These are phyloP conservation scores for Drosophila murphyi DNA, from an alignment of 1,140 invertebrate species.

Conservation along the genomic window DNA sequence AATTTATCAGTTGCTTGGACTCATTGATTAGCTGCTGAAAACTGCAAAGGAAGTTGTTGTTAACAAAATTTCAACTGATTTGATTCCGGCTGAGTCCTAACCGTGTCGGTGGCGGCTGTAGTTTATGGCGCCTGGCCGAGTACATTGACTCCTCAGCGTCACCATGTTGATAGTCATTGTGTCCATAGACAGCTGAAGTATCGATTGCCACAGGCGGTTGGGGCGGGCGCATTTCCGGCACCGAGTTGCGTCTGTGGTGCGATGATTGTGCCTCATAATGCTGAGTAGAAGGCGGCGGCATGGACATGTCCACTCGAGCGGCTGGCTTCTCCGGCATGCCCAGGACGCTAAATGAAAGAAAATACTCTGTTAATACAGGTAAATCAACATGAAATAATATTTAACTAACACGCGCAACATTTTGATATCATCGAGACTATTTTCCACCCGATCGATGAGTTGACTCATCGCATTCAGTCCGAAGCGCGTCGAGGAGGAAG, in stretches of 20 bases:
- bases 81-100: neutral
- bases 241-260: conserved; percentile 22
- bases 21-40: conserved; percentile 31
- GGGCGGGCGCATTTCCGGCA: conserved; percentile 28
- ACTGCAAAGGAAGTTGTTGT: conserved; percentile 14
- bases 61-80: neutral
- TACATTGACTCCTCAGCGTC: conserved; percentile 15
- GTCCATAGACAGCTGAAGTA: conserved; percentile 13
- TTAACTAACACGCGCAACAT: conserved; percentile 41
- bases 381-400: neutral
- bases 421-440: conserved; percentile 33
- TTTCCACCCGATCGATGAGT: conserved; percentile 41
- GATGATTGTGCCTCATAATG: conserved; percentile 16
- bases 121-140: conserved; percentile 36
- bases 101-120: conserved; percentile 26
- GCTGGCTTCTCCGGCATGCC: conserved; percentile 22
- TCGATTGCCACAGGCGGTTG: neutral
- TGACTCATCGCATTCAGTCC: conserved; percentile 29
- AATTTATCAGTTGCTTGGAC: conserved; percentile 25
- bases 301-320: neutral
- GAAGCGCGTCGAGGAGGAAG: neutral
- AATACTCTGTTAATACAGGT: neutral
- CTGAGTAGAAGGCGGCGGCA: neutral
- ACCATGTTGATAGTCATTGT: conserved; percentile 10
- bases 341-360: conserved; percentile 21